A percentile compares a stretch with the other conserved stretches of the same genome.
Evolutionary conservation across 2,888 invertebrate species (phyloP).

Genomic region (Apocheima hispidaria): DNA sequence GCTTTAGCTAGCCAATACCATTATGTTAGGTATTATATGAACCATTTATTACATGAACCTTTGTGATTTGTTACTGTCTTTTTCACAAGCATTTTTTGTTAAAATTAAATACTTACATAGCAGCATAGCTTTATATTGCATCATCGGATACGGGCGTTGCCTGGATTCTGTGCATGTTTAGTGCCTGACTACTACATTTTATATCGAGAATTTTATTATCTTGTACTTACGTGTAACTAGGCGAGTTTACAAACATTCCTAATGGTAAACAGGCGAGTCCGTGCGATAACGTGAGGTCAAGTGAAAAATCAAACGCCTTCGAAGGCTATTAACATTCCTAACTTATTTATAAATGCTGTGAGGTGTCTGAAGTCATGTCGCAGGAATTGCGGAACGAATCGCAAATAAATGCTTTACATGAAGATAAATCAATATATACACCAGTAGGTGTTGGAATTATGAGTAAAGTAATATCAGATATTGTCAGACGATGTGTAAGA

Average conservation of each 20-base stretch:
- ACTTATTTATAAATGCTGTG: constrained; percentile 63
- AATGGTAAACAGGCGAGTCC: constrained; percentile 60
- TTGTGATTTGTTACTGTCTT: too few relatives aligned
- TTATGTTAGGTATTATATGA: too few relatives aligned
- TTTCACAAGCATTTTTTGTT: constrained; percentile 23
- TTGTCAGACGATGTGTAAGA: background rate
- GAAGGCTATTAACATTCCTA: constrained; percentile 68
- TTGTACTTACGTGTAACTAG: constrained; percentile 48
- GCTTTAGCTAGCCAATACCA: too few relatives aligned
- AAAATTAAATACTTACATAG: constrained; percentile 30
- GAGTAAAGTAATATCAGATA: constrained; percentile 12
- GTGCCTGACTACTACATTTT: constrained; percentile 52
- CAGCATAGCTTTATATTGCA: constrained; percentile 51
- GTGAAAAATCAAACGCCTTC: constrained; percentile 65
- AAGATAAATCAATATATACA: constrained; percentile 27
- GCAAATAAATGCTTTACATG: constrained; percentile 44
- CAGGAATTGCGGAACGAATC: constrained; percentile 61
- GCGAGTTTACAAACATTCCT: constrained; percentile 53
- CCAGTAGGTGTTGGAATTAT: constrained; percentile 10
- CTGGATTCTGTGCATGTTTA: constrained; percentile 59
- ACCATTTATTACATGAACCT: too few relatives aligned
- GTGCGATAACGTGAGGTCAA: constrained; percentile 59
- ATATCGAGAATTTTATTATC: constrained; percentile 69
- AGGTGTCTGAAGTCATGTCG: constrained; percentile 56
- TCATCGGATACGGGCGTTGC: constrained; percentile 56